Percentiles rank a stretch among this genome's conserved stretches.
Conservation (phyloP, 2,113 vertebrate species). For the Ciconia maguari region DNA sequence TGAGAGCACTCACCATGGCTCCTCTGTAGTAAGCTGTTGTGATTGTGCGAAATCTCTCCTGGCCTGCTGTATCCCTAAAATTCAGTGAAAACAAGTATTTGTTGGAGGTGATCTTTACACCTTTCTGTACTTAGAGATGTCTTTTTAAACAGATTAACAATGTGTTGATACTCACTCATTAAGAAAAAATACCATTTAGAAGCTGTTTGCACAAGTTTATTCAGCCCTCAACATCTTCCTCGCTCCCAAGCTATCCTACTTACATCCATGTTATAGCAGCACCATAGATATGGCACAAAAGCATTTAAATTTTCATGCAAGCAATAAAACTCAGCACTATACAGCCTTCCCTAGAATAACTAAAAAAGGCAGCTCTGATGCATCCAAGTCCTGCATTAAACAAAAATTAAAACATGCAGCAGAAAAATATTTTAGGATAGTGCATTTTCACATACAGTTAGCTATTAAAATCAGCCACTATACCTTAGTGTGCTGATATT, state of each 20-base stretch:
- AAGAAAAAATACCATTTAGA: neutral
- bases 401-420: neutral
- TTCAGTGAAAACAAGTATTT: neutral
- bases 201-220: neutral
- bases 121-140: neutral
- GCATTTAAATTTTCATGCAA: neutral
- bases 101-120: neutral
- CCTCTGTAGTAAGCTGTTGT: constrained; percentile 93
- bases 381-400: neutral
- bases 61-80: constrained; percentile 89
- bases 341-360: neutral
- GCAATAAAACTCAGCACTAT: neutral
- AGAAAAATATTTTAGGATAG: neutral
- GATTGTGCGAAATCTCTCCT: constrained; percentile 92
- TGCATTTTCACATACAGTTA: neutral
- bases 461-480: neutral
- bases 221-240: neutral
- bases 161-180: neutral
- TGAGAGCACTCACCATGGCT: constrained; percentile 84
- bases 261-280: neutral
- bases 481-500: neutral
- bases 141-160: neutral
- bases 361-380: neutral
- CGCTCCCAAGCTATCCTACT: neutral
- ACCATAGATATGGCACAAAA: neutral